Base-by-base conservation (phyloP, 2,888 invertebrate species). In the Tipula unca region DNA sequence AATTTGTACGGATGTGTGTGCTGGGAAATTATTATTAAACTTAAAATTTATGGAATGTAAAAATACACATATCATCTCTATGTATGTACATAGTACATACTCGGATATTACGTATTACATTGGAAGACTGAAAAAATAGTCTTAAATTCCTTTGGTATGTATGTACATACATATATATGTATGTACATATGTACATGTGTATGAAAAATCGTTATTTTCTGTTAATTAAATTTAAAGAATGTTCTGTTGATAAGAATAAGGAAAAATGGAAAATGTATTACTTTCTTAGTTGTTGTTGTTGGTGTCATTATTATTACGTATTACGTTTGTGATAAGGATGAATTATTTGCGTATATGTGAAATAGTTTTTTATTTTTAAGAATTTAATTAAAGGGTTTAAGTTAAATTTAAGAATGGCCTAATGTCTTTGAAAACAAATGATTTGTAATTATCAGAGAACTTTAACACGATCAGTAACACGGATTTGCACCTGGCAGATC, bases 221-320 rank as follows among this genome's bases (percentile, higher is more conserved):
- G 69, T 69, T 69, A 69, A 69, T 69, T 69, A 69, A 69, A 69
- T 69, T 69, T 69, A 69, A 69, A 69, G 69, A 69, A 69, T 69
- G 69, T 69, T 69, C 69, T 25, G 69, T 69, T 69, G 69, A 69
- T 69, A 69, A 69, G 69, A 69, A 69, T 3, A 6, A 32, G 6
- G 32, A 32, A 69, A 25, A 69, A 69, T 25, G 69, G 69, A 69
- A 69, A 69, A 69, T 69, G 69, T 13, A 8, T 25, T 69, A 69
- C 69, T 69, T 20, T 69, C 20, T 20, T 69, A 69, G 69, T 25
- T 25, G 69, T 25, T 69, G 20, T 69, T 25, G 25, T 69, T 69
- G 10, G 20, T 25, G 13, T 17, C 17, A 69, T 25, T 69, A 69
- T 69, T 25, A 20, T 20, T 69, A 69, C 25, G 17, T 69, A 69